A percentile compares a stretch with the other conserved stretches of the same genome.
These are phyloP conservation scores for Pasiphila rectangulata DNA, from an alignment of 2,888 invertebrate genomes.

Conservation along the genomic window DNA sequence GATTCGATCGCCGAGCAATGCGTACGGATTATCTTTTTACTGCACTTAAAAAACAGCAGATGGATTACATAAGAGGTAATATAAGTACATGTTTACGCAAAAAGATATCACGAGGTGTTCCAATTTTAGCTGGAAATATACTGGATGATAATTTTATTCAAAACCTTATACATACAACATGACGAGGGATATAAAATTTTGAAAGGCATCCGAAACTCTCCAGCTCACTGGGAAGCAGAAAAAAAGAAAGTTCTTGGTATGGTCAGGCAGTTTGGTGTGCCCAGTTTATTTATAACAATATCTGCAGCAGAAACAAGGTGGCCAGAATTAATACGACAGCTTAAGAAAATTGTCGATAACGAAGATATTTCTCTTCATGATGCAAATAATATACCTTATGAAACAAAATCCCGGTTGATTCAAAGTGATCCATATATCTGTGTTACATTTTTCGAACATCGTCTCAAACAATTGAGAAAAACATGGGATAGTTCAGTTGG, in stretches of 20 bases:
- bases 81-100: neutral
- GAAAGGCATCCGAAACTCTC: neutral
- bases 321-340: conserved; percentile 3
- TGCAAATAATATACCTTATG: too few relatives aligned
- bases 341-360: too few relatives aligned
- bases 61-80: neutral
- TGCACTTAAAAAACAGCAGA: neutral
- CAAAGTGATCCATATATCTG: too few relatives aligned
- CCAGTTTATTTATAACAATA: neutral
- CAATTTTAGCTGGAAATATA: neutral
- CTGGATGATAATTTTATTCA: neutral
- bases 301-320: neutral
- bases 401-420: too few relatives aligned
- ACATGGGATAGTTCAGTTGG: too few relatives aligned
- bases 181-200: neutral
- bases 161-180: neutral
- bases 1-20: neutral
- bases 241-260: neutral
- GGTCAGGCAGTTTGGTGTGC: neutral
- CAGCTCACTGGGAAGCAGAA: neutral
- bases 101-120: neutral
- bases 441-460: too few relatives aligned
- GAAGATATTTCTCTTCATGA: too few relatives aligned
- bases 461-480: too few relatives aligned
- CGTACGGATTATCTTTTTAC: neutral